Percentiles rank a stretch among this genome's conserved stretches.
Evolutionary conservation across 2,888 invertebrate genomes (phyloP).

Genomic region (Xanthorhoe spadicearia): DNA sequence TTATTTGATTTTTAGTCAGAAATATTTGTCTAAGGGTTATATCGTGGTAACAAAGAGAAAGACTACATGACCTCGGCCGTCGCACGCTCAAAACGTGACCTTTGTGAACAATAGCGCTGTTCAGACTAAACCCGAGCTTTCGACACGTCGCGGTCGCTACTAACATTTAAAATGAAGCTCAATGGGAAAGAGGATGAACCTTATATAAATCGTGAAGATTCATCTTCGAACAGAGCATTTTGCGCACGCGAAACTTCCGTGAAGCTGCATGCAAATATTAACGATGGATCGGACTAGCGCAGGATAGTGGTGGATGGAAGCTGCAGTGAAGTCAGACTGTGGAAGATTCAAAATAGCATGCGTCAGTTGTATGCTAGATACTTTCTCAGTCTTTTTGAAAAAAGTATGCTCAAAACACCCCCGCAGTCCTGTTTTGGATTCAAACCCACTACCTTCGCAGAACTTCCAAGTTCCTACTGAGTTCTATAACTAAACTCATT

Average conservation of each 20-base stretch:
- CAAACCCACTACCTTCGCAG: too few relatives aligned
- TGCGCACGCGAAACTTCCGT: too few relatives aligned
- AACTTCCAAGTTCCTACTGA: neutral
- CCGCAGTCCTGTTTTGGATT: too few relatives aligned
- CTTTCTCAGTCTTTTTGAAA: too few relatives aligned
- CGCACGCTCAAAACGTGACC: slow-evolving; percentile 59
- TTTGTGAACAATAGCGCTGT: slow-evolving; percentile 69
- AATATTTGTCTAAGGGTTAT: slow-evolving; percentile 4
- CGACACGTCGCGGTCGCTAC: slow-evolving; percentile 57
- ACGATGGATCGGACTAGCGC: too few relatives aligned
- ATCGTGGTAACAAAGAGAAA: slow-evolving; percentile 51
- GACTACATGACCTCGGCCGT: slow-evolving; percentile 58
- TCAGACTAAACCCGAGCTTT: slow-evolving; percentile 63
- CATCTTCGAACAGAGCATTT: neutral
- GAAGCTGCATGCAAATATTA: too few relatives aligned
- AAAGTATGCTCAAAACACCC: too few relatives aligned
- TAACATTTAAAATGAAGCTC: slow-evolving; percentile 17
- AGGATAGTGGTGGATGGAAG: too few relatives aligned
- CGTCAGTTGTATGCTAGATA: too few relatives aligned
- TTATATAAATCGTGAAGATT: neutral
- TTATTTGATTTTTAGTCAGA: too few relatives aligned
- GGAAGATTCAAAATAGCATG: too few relatives aligned
- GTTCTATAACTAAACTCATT: neutral
- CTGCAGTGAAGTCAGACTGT: too few relatives aligned
- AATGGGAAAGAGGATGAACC: neutral